These are phyloP conservation scores for Herpailurus yagouaroundi DNA, from an alignment of 2,113 vertebrate genomes.

Conservation along the genomic window DNA sequence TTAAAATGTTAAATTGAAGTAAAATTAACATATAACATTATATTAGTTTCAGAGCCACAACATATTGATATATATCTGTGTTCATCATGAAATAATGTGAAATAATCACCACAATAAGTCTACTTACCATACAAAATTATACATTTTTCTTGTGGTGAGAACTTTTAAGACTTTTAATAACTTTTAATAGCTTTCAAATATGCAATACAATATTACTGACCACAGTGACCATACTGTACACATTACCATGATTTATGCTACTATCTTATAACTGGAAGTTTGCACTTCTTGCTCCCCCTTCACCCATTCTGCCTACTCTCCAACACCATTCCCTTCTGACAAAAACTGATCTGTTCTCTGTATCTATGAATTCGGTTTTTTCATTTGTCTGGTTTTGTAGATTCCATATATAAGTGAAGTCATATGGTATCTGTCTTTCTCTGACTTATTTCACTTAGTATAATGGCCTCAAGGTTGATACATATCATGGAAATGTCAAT, in stretches of 20 bases:
- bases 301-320: background rate
- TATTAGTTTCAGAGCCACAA: background rate
- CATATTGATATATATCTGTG: background rate
- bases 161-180: background rate
- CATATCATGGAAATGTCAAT: background rate
- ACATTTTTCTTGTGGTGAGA: background rate
- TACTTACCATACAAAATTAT: background rate
- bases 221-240: background rate
- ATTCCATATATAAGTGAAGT: background rate
- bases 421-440: background rate
- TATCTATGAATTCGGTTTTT: background rate
- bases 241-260: background rate
- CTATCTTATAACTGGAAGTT: background rate
- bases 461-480: background rate
- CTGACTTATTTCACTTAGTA: background rate
- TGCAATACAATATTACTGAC: background rate
- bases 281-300: background rate
- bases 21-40: background rate
- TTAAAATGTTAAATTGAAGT: background rate
- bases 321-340: background rate
- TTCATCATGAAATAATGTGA: background rate
- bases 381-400: background rate
- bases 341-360: background rate
- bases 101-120: background rate
- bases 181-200: background rate